These are phyloP conservation scores for Centropyge bicolor DNA, from an alignment of 2,797 vertebrate genomes.

Conservation along the genomic window DNA sequence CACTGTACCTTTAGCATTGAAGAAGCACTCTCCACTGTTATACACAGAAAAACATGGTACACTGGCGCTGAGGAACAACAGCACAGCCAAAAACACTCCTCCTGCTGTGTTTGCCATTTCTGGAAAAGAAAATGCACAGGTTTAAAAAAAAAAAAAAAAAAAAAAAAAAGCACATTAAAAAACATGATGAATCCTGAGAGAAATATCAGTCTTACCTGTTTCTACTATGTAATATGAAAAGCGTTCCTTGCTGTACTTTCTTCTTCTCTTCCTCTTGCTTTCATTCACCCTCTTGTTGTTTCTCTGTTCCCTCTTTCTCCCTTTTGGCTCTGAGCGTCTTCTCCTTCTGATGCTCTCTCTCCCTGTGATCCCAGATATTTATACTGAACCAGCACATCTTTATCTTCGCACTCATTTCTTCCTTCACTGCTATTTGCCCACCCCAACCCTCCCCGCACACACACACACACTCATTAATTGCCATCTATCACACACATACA, in stretches of 20 bases:
- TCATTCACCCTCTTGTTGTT: conserved; percentile 42
- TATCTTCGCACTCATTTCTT: conserved; percentile 48
- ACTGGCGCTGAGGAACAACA: conserved; percentile 72
- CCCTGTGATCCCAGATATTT: conserved; percentile 72
- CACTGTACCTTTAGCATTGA: conserved; percentile 85
- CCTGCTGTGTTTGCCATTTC: conserved; percentile 68
- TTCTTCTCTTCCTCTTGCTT: conserved; percentile 31
- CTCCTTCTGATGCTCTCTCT: conserved; percentile 51
- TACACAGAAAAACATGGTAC: conserved; percentile 70
- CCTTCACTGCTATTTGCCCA: conserved; percentile 45
- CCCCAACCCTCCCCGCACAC: neutral
- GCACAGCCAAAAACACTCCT: conserved; percentile 55
- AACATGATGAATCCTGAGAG: neutral
- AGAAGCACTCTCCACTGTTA: conserved; percentile 85
- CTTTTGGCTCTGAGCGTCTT: conserved; percentile 26
- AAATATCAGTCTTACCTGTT: conserved; percentile 41
- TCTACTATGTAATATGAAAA: neutral
- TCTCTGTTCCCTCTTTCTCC: conserved; percentile 20
- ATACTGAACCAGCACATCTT: conserved; percentile 63
- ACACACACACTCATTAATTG: conserved; percentile 38
- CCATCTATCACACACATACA: conserved; percentile 24
- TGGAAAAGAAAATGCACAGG: conserved; percentile 19
- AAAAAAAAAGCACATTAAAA: neutral
- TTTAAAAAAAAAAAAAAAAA: neutral
- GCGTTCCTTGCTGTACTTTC: neutral